Percentiles rank a stretch among this genome's conserved stretches.
These are phyloP conservation scores for Echinarachnius parma DNA, from an alignment of 53 echinoderm and acorn worm species.

Conservation along the genomic window DNA sequence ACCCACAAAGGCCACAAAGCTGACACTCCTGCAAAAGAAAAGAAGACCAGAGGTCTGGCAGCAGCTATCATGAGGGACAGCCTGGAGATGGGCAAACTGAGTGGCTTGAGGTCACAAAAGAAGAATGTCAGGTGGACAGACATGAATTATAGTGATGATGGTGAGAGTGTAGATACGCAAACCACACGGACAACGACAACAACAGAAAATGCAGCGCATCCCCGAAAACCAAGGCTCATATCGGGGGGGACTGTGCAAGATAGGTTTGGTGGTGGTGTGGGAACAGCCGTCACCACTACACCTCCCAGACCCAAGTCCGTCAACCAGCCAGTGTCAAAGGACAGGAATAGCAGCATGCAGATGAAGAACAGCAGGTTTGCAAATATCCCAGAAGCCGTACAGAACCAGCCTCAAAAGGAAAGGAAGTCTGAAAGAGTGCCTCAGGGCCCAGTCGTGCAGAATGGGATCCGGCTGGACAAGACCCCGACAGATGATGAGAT, in stretches of 20 bases:
- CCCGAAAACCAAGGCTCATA: constrained; percentile 37
- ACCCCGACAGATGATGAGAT: constrained; percentile 99
- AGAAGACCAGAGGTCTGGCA: constrained; percentile 15
- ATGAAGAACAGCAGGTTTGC: constrained; percentile 25
- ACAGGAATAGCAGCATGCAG: not conserved
- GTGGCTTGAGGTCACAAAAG: constrained; percentile 43
- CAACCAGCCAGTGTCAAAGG: not conserved
- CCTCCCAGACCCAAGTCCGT: constrained; percentile 39
- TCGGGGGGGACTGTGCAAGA: constrained; percentile 45
- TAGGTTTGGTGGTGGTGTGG: constrained; percentile 17
- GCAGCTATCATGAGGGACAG: constrained; percentile 75
- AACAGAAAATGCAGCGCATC: not conserved
- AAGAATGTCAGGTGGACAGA: constrained; percentile 93
- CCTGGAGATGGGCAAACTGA: constrained; percentile 71
- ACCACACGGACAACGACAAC: not conserved
- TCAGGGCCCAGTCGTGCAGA: constrained; percentile 38
- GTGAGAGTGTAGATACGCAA: constrained; percentile 33
- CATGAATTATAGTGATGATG: constrained; percentile 60
- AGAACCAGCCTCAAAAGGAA: not conserved
- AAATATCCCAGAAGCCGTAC: not conserved
- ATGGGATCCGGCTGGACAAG: constrained; percentile 83
- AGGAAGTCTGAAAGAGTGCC: not conserved
- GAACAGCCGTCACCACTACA: not conserved
- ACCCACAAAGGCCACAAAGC: constrained; percentile 24
- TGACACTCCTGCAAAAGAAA: constrained; percentile 12